A percentile compares a stretch with the other conserved stretches of the same genome.
Conservation (phyloP, 2,888 invertebrate species). For the Mesochorus sp. region DNA sequence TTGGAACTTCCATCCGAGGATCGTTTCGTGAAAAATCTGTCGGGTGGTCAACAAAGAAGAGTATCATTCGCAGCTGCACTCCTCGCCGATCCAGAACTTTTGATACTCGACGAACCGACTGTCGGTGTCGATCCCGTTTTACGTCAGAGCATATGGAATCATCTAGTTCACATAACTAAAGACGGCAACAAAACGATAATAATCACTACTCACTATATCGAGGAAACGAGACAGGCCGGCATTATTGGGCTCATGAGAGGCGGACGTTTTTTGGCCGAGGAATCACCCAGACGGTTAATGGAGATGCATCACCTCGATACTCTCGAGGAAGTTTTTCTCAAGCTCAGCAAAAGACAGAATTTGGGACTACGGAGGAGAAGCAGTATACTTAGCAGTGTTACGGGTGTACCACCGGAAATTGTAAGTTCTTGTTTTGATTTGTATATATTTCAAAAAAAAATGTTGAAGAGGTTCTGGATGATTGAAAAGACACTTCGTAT, state of each 20-base stretch:
- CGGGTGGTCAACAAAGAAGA: slow-evolving; percentile 95
- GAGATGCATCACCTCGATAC: slow-evolving; percentile 88
- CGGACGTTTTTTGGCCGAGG: slow-evolving; percentile 92
- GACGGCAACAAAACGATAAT: slow-evolving; percentile 91
- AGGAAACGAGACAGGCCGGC: slow-evolving; percentile 92
- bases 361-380: slow-evolving; percentile 91
- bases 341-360: slow-evolving; percentile 91
- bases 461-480: too few relatives aligned
- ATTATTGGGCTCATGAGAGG: slow-evolving; percentile 93
- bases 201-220: slow-evolving; percentile 94
- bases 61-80: slow-evolving; percentile 95
- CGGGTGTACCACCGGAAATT: slow-evolving; percentile 80
- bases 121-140: slow-evolving; percentile 96
- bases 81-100: slow-evolving; percentile 93
- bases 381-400: slow-evolving; percentile 90
- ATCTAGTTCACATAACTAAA: slow-evolving; percentile 90
- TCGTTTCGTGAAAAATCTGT: slow-evolving; percentile 89
- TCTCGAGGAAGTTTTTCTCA: slow-evolving; percentile 91
- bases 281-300: slow-evolving; percentile 89
- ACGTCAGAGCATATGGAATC: slow-evolving; percentile 93
- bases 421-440: slow-evolving; percentile 69
- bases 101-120: slow-evolving; percentile 96
- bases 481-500: too few relatives aligned
- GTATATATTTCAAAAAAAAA: neutral
- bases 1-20: slow-evolving; percentile 84